Base-by-base conservation (phyloP, 2,888 invertebrate genomes). In the Melipona bicolor region DNA sequence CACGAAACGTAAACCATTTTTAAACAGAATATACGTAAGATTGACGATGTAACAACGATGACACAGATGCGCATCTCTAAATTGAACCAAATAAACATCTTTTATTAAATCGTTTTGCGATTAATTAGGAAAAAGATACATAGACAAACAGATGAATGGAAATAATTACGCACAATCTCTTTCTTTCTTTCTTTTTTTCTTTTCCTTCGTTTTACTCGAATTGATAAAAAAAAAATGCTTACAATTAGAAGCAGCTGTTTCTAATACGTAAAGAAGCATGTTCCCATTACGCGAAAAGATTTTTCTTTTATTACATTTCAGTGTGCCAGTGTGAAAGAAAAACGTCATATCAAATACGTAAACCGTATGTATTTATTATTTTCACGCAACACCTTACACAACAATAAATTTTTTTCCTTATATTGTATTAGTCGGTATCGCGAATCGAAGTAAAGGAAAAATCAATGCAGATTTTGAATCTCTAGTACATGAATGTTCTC, bases 381-480 rank as follows among this genome's bases (percentile, higher is more conserved):
- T 52, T 83, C 83, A 89, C 77, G 84, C 82, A 88, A 87, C 86
- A 89, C 79, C 84, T 88, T 89, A 84, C 84, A 88, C 81, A 89
- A 82, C 78, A 88, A 85, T 82, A 84, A 85, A 77, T 68, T 75
- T 75, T 82, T 32, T 65, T 19, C 67, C 69, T 61, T 73, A 67
- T 56, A 62, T 83, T 74, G 78, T 87, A 83, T 62, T 73, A 61
- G 15, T 73, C 69, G 65, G 62, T 80, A 72, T 84, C 72, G 79
- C 62, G 74, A 76, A 59, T 77, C 68, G 71, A 36, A 49, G 36
- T 43, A 56, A 81, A 50, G 43, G 27, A 19, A 79, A 32, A 50
- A 24, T 17, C 21, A 13, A 74, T n/a, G 52, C n/a, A 17, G 5
- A n/a, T 19, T 43, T 6, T 56, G 62, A 4, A 32, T 19, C n/a